These are phyloP conservation scores for Eueides isabella DNA, from an alignment of 1,140 invertebrate species.

Conservation along the genomic window DNA sequence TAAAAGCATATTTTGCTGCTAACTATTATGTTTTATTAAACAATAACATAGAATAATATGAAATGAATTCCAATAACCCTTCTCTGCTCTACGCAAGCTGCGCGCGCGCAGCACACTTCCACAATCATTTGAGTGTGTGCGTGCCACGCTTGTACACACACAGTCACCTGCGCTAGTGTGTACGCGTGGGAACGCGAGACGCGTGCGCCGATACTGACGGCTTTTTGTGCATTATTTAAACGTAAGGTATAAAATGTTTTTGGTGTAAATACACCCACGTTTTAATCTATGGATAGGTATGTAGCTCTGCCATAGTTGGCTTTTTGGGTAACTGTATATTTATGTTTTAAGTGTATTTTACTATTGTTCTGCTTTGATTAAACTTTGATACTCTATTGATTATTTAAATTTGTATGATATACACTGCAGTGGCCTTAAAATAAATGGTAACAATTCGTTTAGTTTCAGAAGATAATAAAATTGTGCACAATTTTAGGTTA, in stretches of 20 bases:
- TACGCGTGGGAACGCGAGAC: slow-evolving; percentile 72
- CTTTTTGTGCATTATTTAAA: slow-evolving; percentile 74
- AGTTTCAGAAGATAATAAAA: too few species aligned
- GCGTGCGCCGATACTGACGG: slow-evolving; percentile 71
- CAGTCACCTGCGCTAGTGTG: slow-evolving; percentile 50
- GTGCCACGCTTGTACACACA: slow-evolving; percentile 25
- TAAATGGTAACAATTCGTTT: too few species aligned
- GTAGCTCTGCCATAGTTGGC: not conserved
- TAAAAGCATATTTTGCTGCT: too few species aligned
- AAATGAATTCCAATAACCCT: slow-evolving; percentile 48
- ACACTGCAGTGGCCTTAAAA: too few species aligned
- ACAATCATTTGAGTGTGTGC: not conserved
- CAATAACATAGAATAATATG: not conserved
- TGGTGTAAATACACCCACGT: slow-evolving; percentile 47
- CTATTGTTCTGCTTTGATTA: too few species aligned
- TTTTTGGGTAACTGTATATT: slow-evolving; percentile 1
- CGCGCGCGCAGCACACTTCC: slow-evolving; percentile 42
- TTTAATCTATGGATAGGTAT: slow-evolving; percentile 2
- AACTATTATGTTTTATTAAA: too few species aligned
- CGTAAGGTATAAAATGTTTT: slow-evolving; percentile 59
- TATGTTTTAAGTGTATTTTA: not conserved
- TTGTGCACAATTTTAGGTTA: too few species aligned
- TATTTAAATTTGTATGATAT: too few species aligned
- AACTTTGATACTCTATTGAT: too few species aligned
- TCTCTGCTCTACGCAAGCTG: slow-evolving; percentile 53